These are phyloP conservation scores for Marmota flaviventris DNA, from an alignment of 2,113 vertebrate species.

Conservation along the genomic window DNA sequence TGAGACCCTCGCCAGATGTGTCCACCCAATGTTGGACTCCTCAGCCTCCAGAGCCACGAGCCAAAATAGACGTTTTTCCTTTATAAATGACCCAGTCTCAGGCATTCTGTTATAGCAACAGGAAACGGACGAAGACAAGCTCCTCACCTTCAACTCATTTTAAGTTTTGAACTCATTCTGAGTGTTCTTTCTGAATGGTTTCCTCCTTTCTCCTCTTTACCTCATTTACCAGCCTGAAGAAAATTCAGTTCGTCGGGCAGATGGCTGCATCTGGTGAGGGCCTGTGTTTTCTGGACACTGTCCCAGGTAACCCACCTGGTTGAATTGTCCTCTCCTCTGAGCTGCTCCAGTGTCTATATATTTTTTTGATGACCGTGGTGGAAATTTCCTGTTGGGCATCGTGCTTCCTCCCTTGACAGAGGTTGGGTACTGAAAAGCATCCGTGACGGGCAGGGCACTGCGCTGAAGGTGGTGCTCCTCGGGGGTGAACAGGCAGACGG, in stretches of 20 bases:
- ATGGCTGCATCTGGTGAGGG: not conserved
- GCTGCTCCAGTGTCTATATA: not conserved
- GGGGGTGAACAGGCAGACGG: not conserved
- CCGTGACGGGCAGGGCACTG: not conserved
- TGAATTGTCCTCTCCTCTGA: not conserved
- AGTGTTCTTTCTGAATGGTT: not conserved
- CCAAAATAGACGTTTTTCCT: not conserved
- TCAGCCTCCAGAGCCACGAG: not conserved
- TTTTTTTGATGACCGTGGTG: not conserved
- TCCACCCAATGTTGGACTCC: not conserved
- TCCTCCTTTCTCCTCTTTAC: not conserved
- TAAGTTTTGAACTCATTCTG: not conserved
- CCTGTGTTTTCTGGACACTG: not conserved
- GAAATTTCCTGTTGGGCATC: not conserved
- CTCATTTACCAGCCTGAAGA: not conserved
- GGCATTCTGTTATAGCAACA: not conserved
- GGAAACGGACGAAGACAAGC: not conserved
- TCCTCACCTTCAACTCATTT: not conserved
- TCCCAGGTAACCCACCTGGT: not conserved
- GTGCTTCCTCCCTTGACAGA: not conserved
- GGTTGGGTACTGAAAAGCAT: not conserved
- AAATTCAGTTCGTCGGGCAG: not conserved
- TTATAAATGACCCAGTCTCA: not conserved
- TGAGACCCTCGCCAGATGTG: not conserved
- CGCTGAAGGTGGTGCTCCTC: rapidly evolving